Percentiles rank a stretch among this genome's conserved stretches.
Evolutionary conservation across 2,888 invertebrate genomes (phyloP).

Genomic region (Limnephilus marmoratus): DNA sequence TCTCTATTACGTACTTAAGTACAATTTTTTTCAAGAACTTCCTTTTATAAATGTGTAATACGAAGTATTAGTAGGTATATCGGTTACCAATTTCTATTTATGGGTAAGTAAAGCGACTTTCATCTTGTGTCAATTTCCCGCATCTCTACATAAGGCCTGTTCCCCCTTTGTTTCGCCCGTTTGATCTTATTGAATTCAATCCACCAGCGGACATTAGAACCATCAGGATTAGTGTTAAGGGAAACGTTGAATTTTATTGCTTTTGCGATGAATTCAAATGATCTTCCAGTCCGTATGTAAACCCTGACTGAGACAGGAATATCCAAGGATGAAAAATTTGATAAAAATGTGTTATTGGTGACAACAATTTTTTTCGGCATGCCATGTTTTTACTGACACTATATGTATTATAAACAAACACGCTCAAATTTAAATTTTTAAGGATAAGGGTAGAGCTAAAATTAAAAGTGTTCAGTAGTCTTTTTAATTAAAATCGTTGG

Average conservation of each 20-base stretch:
- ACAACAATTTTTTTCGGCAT: background rate
- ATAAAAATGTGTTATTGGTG: background rate
- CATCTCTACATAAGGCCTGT: background rate
- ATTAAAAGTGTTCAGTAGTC: no score
- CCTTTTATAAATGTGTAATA: background rate
- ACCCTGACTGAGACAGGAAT: background rate
- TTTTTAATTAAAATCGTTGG: no score
- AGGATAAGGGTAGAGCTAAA: no score
- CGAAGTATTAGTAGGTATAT: background rate
- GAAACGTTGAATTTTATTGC: constrained; percentile 58
- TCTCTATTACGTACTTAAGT: no score
- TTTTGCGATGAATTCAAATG: constrained; percentile 56
- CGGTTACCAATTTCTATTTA: background rate
- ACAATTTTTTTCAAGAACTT: background rate
- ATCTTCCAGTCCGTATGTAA: constrained; percentile 34
- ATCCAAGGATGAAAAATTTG: background rate
- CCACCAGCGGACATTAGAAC: constrained; percentile 19
- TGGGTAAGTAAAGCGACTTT: background rate
- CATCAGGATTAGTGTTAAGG: constrained; percentile 51
- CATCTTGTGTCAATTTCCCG: background rate
- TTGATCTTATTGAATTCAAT: constrained; percentile 44
- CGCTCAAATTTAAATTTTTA: no score
- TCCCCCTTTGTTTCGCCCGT: constrained; percentile 17
- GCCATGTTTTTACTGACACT: background rate
- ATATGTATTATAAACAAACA: background rate